Evolutionary conservation across 2,888 invertebrate species (phyloP).

Genomic region (Tyria jacobaeae): DNA sequence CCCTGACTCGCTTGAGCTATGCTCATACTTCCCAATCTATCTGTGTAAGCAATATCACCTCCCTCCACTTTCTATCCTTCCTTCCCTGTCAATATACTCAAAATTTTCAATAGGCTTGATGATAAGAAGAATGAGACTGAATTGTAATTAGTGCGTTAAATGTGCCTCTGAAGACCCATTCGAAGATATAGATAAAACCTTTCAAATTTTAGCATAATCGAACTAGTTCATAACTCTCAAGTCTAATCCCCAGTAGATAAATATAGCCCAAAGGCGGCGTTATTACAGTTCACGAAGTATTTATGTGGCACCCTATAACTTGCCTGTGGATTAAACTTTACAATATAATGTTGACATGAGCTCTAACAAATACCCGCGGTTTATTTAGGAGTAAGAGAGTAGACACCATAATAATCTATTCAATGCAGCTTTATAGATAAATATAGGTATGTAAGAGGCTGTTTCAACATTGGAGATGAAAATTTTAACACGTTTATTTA

Average conservation of each 20-base stretch:
- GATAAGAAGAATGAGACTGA: too few relatives aligned
- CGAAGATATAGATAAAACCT: too few relatives aligned
- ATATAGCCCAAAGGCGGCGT: slow-evolving; percentile 9
- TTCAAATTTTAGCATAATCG: background rate
- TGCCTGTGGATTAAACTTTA: slow-evolving; percentile 36
- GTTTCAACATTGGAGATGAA: background rate
- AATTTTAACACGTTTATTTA: background rate
- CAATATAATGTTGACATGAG: slow-evolving; percentile 35
- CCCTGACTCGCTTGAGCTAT: too few relatives aligned
- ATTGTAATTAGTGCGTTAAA: too few relatives aligned
- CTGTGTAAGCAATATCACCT: too few relatives aligned
- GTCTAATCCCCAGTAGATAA: slow-evolving; percentile 6
- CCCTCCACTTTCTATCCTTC: too few relatives aligned
- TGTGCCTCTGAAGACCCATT: too few relatives aligned
- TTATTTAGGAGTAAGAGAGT: slow-evolving; percentile 41
- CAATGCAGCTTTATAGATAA: slow-evolving; percentile 15
- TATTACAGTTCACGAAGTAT: slow-evolving; percentile 14
- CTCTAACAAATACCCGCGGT: slow-evolving; percentile 26
- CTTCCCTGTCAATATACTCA: too few relatives aligned
- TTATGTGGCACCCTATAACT: slow-evolving; percentile 39
- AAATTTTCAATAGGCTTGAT: too few relatives aligned
- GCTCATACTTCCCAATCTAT: too few relatives aligned
- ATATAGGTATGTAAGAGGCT: too few relatives aligned
- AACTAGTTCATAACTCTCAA: slow-evolving; percentile 4
- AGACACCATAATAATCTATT: slow-evolving; percentile 26